Evolutionary conservation across 1,140 invertebrate genomes (phyloP), one percentile per base, ranked within the genome.

Genomic region (Drosophila carrolli): DNA sequence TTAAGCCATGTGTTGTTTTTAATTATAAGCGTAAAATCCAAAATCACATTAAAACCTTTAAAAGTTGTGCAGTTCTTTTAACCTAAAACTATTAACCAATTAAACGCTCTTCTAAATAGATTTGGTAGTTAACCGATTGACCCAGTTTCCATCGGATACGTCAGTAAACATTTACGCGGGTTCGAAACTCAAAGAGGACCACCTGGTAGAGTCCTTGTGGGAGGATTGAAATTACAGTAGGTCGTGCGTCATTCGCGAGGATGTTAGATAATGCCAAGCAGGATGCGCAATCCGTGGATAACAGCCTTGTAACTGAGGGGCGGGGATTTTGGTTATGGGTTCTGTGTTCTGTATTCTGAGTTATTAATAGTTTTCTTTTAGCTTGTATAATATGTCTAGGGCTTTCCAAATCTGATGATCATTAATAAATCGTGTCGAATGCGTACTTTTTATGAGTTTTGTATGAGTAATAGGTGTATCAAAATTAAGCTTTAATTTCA

Each of bases 231-330:
- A 63, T 60, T 43, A 60, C 60, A 60, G 4, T 10, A 13, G 9
- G 13, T 14, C 38, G 60, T 63, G 60, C 60, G 60, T 63, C 60
- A 63, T n/a, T 41, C 13, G 32, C 16, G 60, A 7, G 37, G 13
- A 29, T 35, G 38, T 63, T 63, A 63, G 55, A 23, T 43, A 63
- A 63, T 63, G 27, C 38, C 23, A 9, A 7, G 27, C 13, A 35
- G 27, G 13, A 32, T 11, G 51, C 23, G 11, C 59, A 55, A 35
- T 38, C 41, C 16, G 43, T 16, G 47, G 48, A 13, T 38, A 29
- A 40, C 32, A 55, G 19, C 10, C 8, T 14, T 11, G 23, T 16
- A 56, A 55, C n/a, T 8, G 29, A 16, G n/a, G 29, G 51, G 23
- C 27, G 10, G 8, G 55, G 14, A 47, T 29, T 29, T 44, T 43